A percentile compares a stretch with the other conserved stretches of the same genome.
These are phyloP conservation scores for Pandemis cinnamomeana DNA, from an alignment of 2,888 invertebrate genomes.

Conservation along the genomic window DNA sequence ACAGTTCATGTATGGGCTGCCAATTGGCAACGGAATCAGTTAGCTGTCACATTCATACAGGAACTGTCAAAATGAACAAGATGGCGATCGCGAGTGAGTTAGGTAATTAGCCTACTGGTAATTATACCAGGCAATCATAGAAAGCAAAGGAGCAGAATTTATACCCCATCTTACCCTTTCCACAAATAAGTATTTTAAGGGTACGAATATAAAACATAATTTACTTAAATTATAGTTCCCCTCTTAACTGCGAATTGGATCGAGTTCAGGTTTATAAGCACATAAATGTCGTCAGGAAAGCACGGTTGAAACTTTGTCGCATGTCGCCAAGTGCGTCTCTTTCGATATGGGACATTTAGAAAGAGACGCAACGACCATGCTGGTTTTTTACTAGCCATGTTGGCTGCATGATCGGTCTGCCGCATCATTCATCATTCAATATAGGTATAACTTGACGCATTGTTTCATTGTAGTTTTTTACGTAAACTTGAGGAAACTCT, in stretches of 20 bases:
- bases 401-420: constrained; percentile 45
- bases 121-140: no score
- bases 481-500: no score
- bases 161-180: no score
- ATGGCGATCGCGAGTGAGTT: no score
- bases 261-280: neutral
- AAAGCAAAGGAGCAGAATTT: no score
- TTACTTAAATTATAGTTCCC: neutral
- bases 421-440: constrained; percentile 16
- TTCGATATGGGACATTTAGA: neutral
- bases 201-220: no score
- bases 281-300: constrained; percentile 48
- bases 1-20: no score
- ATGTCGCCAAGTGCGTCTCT: neutral
- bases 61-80: no score
- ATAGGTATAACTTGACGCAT: neutral
- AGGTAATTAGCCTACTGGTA: no score
- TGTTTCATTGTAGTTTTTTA: neutral
- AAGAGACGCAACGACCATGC: neutral
- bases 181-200: no score
- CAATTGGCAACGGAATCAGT: no score
- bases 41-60: no score
- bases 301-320: neutral
- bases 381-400: constrained; percentile 46
- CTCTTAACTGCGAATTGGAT: neutral